Evolutionary conservation across 2,113 vertebrate species (phyloP).

Genomic region (Zosterops hypoxanthus): DNA sequence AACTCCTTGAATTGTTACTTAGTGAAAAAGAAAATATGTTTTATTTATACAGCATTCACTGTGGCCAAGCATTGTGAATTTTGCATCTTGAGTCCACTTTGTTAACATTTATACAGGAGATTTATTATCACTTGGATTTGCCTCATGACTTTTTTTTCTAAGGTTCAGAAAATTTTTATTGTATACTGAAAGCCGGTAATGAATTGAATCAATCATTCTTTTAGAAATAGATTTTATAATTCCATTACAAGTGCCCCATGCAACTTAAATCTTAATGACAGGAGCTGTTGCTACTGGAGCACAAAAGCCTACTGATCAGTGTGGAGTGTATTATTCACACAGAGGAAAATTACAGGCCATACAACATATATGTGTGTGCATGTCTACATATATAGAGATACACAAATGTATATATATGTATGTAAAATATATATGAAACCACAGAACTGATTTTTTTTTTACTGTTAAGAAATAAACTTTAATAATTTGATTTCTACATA

Average conservation of each 20-base stretch:
- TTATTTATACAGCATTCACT: constrained; percentile 58
- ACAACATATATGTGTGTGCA: background rate
- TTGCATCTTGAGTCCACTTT: constrained; percentile 1
- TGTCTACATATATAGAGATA: no score
- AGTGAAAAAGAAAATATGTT: constrained; percentile 55
- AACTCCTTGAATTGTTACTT: constrained; percentile 58
- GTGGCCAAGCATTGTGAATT: background rate
- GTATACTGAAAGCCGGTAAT: constrained; percentile 6
- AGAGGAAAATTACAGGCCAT: background rate
- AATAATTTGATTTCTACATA: background rate
- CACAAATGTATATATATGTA: no score
- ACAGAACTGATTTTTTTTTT: background rate
- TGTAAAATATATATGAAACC: background rate
- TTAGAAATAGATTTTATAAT: constrained; percentile 54
- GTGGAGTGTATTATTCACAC: background rate
- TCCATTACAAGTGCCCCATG: background rate
- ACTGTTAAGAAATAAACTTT: background rate
- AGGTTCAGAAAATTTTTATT: background rate
- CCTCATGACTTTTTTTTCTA: background rate
- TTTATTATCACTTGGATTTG: constrained; percentile 14
- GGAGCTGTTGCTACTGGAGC: background rate
- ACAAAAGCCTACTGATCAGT: background rate
- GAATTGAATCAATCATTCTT: constrained; percentile 33
- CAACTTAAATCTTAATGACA: constrained; percentile 35
- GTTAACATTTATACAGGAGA: constrained; percentile 7